Evolutionary conservation across 2,888 invertebrate species (phyloP).

Genomic region (Rhyacophila evoluta): DNA sequence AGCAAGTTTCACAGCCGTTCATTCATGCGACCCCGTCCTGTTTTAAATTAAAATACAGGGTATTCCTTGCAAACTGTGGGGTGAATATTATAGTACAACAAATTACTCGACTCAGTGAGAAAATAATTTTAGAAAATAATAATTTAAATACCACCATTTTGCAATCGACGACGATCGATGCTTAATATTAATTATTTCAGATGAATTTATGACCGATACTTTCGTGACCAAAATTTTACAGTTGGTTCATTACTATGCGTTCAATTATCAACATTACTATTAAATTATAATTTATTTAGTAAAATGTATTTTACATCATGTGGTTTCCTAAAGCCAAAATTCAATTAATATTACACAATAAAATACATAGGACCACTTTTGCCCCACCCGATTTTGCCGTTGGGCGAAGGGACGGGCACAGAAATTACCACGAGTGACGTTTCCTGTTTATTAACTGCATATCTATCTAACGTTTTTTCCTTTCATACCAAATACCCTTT

Average conservation of each 20-base stretch:
- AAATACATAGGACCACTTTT: background rate
- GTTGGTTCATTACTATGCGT: no score
- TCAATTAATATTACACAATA: background rate
- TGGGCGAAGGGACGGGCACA: background rate
- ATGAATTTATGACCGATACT: no score
- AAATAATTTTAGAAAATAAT: no score
- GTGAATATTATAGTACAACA: no score
- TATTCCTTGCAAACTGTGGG: background rate
- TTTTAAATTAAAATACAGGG: constrained; percentile 3
- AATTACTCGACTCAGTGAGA: no score
- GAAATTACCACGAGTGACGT: background rate
- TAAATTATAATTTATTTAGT: no score
- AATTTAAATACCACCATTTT: no score
- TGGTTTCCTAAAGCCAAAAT: background rate
- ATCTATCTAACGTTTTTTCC: background rate
- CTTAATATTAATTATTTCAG: no score
- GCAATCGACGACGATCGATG: no score
- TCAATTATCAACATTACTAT: no score
- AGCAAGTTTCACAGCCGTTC: background rate
- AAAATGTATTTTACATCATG: no score
- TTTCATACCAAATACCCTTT: background rate
- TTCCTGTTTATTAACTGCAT: constrained; percentile 4
- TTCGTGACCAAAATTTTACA: no score
- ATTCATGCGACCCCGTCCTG: background rate
- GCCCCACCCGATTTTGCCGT: background rate